Base-by-base conservation (phyloP, 2,888 invertebrate species). In the Hirtodrosophila trivittata region DNA sequence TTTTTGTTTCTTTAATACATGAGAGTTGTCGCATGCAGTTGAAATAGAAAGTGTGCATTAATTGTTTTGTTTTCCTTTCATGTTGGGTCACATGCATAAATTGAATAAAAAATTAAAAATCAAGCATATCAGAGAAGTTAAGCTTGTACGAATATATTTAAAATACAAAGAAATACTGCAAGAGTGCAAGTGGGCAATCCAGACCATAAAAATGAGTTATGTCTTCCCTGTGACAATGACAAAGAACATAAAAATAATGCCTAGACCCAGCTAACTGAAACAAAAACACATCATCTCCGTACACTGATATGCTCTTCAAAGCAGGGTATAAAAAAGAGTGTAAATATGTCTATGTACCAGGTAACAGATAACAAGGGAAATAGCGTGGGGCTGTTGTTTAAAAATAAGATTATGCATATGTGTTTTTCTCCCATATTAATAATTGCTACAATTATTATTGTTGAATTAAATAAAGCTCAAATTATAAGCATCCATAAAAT, bases 31-130 rank as follows among this genome's bases (percentile, higher is more conserved):
- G 83, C 83, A 76, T 85, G 77, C 72, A 55, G 46, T 63, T 39
- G 58, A 75, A 78, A 86, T 80, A 80, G 84, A 86, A 78, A 86
- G 78, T 78, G 45, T 62, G 73, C 65, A 80, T 72, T 76, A 83
- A 78, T 83, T 83, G 83, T 60, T 72, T 78, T 82, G 60, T 72
- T 78, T 77, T 60, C 63, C 35, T 77, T 63, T 43, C 51, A 50
- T 37, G 33, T 16, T 25, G 18, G 35, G 7, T 16, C 8, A 55
- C 41, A 59, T 33, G 38, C 28, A 35, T 10, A 8, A 50, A 43
- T 38, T 18, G 25, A 42, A 32, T 21, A 5, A 13, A 10, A 14
- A 18, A 39, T 32, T 14, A 51, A 51, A 46, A 41, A 38, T 35
- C 28, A 58, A n/a, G 3, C 5, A 32, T 32, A 32, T 21, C 5